Conservation (phyloP, 2,797 vertebrate species). For the Tenualosa ilisha region DNA sequence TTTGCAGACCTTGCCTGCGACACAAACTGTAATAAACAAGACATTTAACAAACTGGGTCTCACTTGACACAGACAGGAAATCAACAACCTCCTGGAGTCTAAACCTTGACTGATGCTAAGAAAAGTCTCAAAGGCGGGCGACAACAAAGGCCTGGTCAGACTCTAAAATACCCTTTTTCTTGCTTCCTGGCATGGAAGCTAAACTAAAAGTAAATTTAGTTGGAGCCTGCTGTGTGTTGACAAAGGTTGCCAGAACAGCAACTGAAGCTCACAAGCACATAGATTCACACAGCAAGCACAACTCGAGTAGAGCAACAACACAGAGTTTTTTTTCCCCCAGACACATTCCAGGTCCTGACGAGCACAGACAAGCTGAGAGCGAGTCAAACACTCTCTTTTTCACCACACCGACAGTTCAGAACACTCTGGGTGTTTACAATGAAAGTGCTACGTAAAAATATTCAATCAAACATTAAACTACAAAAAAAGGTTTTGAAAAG, state of each 20-base stretch:
- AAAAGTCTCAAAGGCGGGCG: neutral
- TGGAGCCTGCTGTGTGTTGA: neutral
- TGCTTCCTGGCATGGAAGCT: neutral
- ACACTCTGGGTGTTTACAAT: neutral
- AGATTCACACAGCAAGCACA: neutral
- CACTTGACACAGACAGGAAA: neutral
- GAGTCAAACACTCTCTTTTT: neutral
- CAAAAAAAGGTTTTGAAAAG: neutral
- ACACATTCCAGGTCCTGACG: slow-evolving; percentile 3
- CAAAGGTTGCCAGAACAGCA: neutral
- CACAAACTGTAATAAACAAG: neutral
- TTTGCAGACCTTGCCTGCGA: neutral
- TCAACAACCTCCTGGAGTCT: neutral
- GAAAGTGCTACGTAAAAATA: neutral
- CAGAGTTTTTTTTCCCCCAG: neutral
- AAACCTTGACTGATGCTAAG: neutral
- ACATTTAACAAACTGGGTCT: neutral
- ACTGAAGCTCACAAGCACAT: neutral
- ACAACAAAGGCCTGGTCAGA: neutral
- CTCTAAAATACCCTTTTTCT: slow-evolving; percentile 9
- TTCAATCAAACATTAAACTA: too few species aligned
- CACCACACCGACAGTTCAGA: neutral
- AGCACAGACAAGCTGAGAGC: neutral
- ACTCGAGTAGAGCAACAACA: neutral
- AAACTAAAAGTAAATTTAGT: neutral